Percentiles rank a stretch among this genome's conserved stretches.
Evolutionary conservation across 2,888 invertebrate species (phyloP).

Genomic region (Diabrotica balteata): DNA sequence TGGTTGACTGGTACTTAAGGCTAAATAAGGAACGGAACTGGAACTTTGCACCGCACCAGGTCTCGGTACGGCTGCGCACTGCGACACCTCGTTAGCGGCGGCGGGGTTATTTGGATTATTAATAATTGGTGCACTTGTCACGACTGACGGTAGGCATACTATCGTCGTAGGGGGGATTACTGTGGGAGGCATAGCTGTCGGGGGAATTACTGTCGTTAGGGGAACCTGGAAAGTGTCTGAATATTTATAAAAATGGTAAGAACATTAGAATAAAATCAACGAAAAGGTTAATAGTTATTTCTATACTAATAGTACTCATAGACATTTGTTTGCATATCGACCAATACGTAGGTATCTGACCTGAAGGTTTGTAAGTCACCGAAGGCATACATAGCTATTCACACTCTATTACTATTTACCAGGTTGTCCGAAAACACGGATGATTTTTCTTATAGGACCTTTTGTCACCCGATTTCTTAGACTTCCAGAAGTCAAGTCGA

Average conservation of each 20-base stretch:
- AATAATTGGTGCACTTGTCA: slow-evolving; percentile 52
- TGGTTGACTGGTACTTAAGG: slow-evolving; percentile 63
- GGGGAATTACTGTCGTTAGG: slow-evolving; percentile 25
- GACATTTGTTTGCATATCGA: no score
- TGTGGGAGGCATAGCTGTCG: slow-evolving; percentile 45
- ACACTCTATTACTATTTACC: no score
- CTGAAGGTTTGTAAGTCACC: no score
- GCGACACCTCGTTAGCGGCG: slow-evolving; percentile 45
- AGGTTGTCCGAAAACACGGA: no score
- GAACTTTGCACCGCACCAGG: slow-evolving; percentile 60
- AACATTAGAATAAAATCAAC: background rate
- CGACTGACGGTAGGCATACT: slow-evolving; percentile 61
- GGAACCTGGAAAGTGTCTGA: slow-evolving; percentile 25
- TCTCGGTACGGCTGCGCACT: slow-evolving; percentile 40
- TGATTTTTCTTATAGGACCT: no score
- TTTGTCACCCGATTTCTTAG: no score
- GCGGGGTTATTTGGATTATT: slow-evolving; percentile 42
- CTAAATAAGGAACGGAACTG: slow-evolving; percentile 62
- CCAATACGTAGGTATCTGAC: no score
- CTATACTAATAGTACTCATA: no score
- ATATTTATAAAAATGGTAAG: slow-evolving; percentile 24
- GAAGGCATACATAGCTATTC: no score
- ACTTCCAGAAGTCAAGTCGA: no score
- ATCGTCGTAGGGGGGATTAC: slow-evolving; percentile 65
- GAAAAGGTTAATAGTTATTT: no score